Percentiles rank a stretch among this genome's conserved stretches.
phyloP scores from a whole-genome alignment of 2,888 invertebrate species.

The Nymphalis c-album region DNA sequence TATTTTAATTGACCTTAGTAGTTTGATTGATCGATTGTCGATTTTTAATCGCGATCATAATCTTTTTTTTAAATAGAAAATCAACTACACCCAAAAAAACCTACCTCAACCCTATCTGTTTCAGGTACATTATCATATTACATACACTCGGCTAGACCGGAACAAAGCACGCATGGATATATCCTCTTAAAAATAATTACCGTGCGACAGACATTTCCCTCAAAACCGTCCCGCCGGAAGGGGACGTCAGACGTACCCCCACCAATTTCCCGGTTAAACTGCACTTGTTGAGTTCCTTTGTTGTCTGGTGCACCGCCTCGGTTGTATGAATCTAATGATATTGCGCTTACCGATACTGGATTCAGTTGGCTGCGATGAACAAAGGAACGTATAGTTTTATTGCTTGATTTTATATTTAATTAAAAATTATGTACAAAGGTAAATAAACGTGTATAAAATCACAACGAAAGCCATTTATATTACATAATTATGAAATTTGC shows the following conservation, averaged over 20 bases:
- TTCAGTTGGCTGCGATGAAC: constrained; percentile 2
- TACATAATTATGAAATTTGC: too few relatives aligned
- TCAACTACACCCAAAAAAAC: background rate
- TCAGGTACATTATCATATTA: constrained; percentile 18
- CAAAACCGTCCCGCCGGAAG: constrained; percentile 27
- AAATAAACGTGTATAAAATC: background rate
- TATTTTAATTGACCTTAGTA: too few relatives aligned
- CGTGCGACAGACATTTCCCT: constrained; percentile 31
- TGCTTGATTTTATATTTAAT: background rate
- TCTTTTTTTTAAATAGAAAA: too few relatives aligned
- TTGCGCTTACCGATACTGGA: constrained; percentile 5
- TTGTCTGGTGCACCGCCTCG: constrained; percentile 41
- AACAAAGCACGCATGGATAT: constrained; percentile 15
- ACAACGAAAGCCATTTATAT: too few relatives aligned
- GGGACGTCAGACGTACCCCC: constrained; percentile 27
- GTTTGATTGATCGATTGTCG: too few relatives aligned
- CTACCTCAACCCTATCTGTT: background rate
- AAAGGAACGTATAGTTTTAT: background rate
- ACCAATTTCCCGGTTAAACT: constrained; percentile 32
- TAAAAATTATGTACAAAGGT: background rate
- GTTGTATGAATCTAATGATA: constrained; percentile 14
- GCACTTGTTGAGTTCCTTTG: constrained; percentile 49
- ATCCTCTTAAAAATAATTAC: constrained; percentile 35
- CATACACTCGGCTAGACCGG: constrained; percentile 18
- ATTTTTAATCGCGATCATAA: too few relatives aligned